These are phyloP conservation scores for Corynorhinus townsendii DNA, from an alignment of 2,113 vertebrate genomes.

Conservation along the genomic window DNA sequence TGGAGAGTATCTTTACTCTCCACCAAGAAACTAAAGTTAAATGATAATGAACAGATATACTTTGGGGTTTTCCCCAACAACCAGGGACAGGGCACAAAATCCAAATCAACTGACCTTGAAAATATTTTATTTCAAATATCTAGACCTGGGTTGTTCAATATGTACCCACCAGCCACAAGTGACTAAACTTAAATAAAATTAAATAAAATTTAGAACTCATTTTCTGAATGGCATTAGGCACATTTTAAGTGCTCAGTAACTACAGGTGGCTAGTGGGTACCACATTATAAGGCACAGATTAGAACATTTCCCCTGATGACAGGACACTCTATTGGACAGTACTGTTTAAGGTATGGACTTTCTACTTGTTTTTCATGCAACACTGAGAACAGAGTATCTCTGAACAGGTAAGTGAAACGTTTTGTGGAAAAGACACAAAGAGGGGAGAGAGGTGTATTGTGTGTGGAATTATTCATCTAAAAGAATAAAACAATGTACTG, in stretches of 20 bases:
- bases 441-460: not conserved
- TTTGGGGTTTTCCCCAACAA: not conserved
- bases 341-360: not conserved
- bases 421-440: not conserved
- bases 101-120: not conserved
- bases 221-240: not conserved
- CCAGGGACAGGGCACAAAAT: not conserved
- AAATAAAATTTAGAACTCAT: constrained; percentile 2
- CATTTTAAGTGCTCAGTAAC: not conserved
- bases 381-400: not conserved
- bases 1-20: not conserved
- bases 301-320: not conserved
- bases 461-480: not conserved
- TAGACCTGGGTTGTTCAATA: not conserved
- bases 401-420: not conserved
- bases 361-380: not conserved
- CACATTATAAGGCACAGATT: not conserved
- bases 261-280: not conserved
- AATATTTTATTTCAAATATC: constrained; percentile 1
- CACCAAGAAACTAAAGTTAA: constrained; percentile 29
- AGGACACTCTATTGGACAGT: not conserved
- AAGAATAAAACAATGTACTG: not conserved
- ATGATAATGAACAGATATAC: not conserved
- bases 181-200: not conserved
- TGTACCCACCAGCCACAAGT: not conserved